These are phyloP conservation scores for Ypsolopha sequella DNA, from an alignment of 2,888 invertebrate species.

Conservation along the genomic window DNA sequence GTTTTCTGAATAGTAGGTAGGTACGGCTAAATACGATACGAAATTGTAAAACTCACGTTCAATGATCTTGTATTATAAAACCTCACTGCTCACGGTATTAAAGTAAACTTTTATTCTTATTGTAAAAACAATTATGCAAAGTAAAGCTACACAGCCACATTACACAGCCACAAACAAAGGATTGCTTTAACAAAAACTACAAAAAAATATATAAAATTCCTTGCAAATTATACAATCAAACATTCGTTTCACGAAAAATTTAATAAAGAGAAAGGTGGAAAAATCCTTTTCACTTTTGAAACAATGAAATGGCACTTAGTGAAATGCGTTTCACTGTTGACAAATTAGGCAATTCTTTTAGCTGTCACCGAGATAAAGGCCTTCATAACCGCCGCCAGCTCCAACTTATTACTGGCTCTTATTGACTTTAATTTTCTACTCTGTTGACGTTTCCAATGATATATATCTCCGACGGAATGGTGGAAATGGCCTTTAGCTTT, in stretches of 20 bases:
- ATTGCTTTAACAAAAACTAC: neutral
- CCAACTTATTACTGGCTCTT: constrained; percentile 52
- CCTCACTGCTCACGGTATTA: too few relatives aligned
- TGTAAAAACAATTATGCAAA: too few relatives aligned
- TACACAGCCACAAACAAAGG: neutral
- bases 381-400: constrained; percentile 35
- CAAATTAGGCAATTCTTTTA: constrained; percentile 58
- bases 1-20: too few relatives aligned
- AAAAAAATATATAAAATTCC: neutral
- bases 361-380: constrained; percentile 36
- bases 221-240: neutral
- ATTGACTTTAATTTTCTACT: constrained; percentile 68
- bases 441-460: constrained; percentile 66
- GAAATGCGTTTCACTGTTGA: constrained; percentile 39
- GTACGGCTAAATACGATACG: too few relatives aligned
- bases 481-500: constrained; percentile 61
- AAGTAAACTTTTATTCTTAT: too few relatives aligned
- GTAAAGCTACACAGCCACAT: too few relatives aligned
- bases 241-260: constrained; percentile 15
- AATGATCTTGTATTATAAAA: too few relatives aligned
- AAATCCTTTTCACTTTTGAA: constrained; percentile 13
- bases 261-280: constrained; percentile 20
- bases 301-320: constrained; percentile 55
- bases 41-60: too few relatives aligned
- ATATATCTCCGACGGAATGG: constrained; percentile 53